These are phyloP conservation scores for Enteromius fasciolatus DNA, from an alignment of 2,797 vertebrate genomes.

Conservation along the genomic window DNA sequence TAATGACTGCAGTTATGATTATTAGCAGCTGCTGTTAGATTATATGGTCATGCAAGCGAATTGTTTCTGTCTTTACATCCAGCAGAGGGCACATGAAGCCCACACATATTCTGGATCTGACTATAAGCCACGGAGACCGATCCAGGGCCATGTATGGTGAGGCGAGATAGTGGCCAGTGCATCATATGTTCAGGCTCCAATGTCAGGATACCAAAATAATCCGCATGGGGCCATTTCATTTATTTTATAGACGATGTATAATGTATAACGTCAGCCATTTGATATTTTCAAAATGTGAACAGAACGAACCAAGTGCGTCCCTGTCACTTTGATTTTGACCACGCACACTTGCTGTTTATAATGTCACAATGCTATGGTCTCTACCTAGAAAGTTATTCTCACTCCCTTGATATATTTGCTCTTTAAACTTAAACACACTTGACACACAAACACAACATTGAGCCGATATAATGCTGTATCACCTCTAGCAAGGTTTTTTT, in stretches of 20 bases:
- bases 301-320: not conserved
- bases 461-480: not conserved
- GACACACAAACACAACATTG: constrained; percentile 13
- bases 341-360: constrained; percentile 28
- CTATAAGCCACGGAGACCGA: not conserved
- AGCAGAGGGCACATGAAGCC: constrained; percentile 69
- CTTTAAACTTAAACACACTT: constrained; percentile 13
- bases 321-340: not conserved
- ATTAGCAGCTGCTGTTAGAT: not conserved
- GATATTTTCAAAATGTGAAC: not conserved
- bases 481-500: not conserved
- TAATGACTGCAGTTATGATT: not conserved
- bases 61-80: constrained; percentile 26
- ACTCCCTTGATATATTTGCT: constrained; percentile 24
- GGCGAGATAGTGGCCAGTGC: not conserved
- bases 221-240: not conserved
- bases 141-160: constrained; percentile 55
- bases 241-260: not conserved
- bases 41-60: not conserved
- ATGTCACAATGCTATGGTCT: not conserved
- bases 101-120: constrained; percentile 43
- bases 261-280: not conserved
- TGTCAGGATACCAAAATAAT: constrained; percentile 17
- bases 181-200: constrained; percentile 17
- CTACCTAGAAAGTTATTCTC: not conserved